Percentiles rank a stretch among this genome's conserved stretches.
These are phyloP conservation scores for Astreopora myriophthalma DNA, from an alignment of 64 coral and sea anemone species.

Conservation along the genomic window DNA sequence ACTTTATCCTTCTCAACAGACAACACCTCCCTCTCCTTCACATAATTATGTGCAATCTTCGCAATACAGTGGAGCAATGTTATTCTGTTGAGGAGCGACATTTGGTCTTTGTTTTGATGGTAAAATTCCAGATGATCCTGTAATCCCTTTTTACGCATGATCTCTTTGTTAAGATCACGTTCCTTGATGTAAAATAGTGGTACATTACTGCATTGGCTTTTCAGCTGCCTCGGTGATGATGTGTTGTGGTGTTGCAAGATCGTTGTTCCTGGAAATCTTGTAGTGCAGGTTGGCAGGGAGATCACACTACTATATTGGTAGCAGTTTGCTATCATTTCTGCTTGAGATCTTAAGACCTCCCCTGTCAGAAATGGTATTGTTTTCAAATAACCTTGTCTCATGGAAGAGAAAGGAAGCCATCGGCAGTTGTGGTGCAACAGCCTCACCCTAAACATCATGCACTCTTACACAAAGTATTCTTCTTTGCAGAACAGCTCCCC, in stretches of 20 bases:
- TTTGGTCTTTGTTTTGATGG: background rate
- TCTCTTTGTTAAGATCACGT: background rate
- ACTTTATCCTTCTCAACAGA: background rate
- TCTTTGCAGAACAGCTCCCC: background rate
- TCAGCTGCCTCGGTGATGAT: background rate
- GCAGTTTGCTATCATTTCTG: background rate
- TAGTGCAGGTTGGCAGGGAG: background rate
- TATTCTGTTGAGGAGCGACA: background rate
- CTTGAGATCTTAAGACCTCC: background rate
- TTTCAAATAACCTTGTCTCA: background rate
- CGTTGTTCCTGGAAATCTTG: background rate
- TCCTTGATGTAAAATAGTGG: background rate
- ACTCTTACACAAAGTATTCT: background rate
- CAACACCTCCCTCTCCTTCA: background rate
- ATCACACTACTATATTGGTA: background rate
- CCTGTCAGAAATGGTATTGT: background rate
- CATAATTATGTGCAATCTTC: conserved; percentile 23
- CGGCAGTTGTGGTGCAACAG: background rate
- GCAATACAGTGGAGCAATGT: conserved; percentile 15
- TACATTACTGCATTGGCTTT: background rate
- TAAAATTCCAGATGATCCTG: conserved; percentile 5
- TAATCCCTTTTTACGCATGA: background rate
- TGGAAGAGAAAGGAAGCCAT: background rate
- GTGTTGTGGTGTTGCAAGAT: background rate
- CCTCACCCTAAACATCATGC: background rate